Percentiles rank a stretch among this genome's conserved stretches.
These are phyloP conservation scores for Pangasius sanitwongsei DNA, from an alignment of 2,797 vertebrate species.

Conservation along the genomic window DNA sequence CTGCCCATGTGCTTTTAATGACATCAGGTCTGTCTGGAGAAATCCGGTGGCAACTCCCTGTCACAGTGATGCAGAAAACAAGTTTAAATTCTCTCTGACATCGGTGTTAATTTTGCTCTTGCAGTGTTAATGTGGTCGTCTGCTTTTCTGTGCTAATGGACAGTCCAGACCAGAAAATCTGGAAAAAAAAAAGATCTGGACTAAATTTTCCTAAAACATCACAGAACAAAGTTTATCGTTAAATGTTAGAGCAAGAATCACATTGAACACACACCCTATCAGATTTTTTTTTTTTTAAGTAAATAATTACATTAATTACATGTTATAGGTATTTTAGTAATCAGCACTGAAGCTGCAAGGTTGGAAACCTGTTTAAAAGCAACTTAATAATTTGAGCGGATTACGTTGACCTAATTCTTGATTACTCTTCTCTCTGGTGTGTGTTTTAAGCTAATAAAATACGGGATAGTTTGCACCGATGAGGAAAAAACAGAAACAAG, in stretches of 20 bases:
- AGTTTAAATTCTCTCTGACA: too few species aligned
- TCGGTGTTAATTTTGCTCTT: background rate
- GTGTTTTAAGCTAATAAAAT: background rate
- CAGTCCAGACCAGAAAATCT: background rate
- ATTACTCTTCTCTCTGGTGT: background rate
- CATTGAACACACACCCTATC: background rate
- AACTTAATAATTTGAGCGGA: background rate
- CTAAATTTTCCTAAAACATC: background rate
- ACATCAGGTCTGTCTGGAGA: conserved; percentile 10
- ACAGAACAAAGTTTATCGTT: background rate
- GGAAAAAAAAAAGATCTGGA: background rate
- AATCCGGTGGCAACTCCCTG: background rate
- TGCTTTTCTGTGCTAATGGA: background rate
- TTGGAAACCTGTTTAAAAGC: background rate
- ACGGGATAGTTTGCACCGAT: background rate
- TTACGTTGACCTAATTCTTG: background rate
- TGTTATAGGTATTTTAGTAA: background rate
- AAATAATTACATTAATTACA: too few species aligned
- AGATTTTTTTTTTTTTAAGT: background rate
- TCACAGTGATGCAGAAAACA: background rate
- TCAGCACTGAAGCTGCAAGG: background rate
- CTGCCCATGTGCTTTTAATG: background rate
- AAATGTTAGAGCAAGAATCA: background rate
- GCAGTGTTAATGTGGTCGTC: background rate
- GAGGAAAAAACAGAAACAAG: background rate